phyloP scores from a whole-genome alignment of 2,113 vertebrate species.

The Pardalotus punctatus region DNA sequence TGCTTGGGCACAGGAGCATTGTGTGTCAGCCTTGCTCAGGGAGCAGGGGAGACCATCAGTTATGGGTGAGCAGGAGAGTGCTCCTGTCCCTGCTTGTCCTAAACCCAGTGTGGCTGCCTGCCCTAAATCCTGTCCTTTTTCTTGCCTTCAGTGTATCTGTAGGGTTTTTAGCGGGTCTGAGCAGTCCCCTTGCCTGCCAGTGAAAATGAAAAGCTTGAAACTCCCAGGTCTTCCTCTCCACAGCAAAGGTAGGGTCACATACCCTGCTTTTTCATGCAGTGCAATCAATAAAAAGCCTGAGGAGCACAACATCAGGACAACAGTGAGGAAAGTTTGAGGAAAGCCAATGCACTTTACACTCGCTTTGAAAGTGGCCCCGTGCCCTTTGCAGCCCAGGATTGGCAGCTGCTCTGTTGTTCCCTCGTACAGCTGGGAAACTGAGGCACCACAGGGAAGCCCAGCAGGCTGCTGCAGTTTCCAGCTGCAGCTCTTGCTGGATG shows the following conservation, averaged over 20 bases:
- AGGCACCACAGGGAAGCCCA: neutral
- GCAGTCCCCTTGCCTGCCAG: neutral
- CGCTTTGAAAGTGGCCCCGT: neutral
- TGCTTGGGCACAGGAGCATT: neutral
- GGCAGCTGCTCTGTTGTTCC: neutral
- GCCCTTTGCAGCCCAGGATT: neutral
- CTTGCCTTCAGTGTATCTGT: neutral
- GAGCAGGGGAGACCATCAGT: neutral
- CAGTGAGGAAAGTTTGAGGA: neutral
- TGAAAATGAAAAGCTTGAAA: neutral
- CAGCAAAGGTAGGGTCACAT: neutral
- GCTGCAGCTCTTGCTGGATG: neutral
- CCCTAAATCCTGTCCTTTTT: neutral
- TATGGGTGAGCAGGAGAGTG: neutral
- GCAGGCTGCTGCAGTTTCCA: neutral
- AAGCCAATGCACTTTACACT: rapidly evolving
- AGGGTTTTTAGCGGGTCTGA: neutral
- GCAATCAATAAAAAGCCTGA: neutral
- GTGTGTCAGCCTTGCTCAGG: neutral
- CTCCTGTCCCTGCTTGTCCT: neutral
- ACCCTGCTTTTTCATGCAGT: neutral
- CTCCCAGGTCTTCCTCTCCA: neutral
- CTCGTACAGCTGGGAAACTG: neutral
- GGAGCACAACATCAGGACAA: neutral
- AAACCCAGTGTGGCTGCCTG: neutral